These are phyloP conservation scores for Trissolcus basalis DNA, from an alignment of 1,140 invertebrate species.

Conservation along the genomic window DNA sequence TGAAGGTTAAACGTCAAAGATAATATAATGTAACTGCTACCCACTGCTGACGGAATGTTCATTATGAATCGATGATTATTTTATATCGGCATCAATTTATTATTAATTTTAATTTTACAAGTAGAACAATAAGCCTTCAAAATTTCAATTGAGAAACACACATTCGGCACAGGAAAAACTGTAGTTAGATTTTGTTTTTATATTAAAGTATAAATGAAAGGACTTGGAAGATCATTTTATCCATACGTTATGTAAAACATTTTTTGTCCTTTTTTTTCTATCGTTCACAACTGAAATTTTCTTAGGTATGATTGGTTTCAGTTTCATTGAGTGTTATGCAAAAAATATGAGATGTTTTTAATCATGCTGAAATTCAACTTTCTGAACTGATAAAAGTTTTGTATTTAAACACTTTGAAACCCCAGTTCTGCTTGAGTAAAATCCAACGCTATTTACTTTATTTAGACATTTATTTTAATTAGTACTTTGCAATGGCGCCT, in stretches of 20 bases:
- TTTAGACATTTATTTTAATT: no score
- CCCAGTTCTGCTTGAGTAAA: conserved; percentile 4
- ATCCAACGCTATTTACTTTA: no score
- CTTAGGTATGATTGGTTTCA: no score
- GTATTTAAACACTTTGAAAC: conserved; percentile 24
- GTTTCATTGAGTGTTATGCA: no score
- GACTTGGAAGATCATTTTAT: conserved; percentile 14
- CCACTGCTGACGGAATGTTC: conserved; percentile 33
- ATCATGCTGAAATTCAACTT: no score
- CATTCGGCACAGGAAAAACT: conserved; percentile 15
- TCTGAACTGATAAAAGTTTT: no score
- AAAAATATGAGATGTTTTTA: no score
- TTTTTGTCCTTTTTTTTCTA: no score
- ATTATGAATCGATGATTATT: conserved; percentile 28
- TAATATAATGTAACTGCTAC: conserved; percentile 28
- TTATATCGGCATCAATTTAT: conserved; percentile 25
- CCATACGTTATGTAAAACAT: background rate
- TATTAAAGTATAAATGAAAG: conserved; percentile 37
- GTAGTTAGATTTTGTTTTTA: conserved; percentile 32
- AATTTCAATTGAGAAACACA: conserved; percentile 18
- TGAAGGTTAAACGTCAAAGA: conserved; percentile 37
- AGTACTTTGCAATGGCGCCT: no score
- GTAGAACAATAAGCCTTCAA: conserved; percentile 35
- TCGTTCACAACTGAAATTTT: no score
- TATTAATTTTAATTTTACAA: conserved; percentile 12